These are phyloP conservation scores for Borostomias antarcticus DNA, from an alignment of 2,797 vertebrate species.

Conservation along the genomic window DNA sequence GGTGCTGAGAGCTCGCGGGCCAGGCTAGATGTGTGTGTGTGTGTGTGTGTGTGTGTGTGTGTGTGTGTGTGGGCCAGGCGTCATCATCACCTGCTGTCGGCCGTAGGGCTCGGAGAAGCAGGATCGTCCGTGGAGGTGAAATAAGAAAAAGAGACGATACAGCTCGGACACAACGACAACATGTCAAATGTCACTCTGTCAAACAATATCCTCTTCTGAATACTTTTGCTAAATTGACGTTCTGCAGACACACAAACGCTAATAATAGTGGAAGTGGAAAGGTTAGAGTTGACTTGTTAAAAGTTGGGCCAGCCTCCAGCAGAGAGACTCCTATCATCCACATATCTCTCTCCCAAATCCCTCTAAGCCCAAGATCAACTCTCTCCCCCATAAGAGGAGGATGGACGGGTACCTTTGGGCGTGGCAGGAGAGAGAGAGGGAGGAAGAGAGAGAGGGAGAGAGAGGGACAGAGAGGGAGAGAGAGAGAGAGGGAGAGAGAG, in stretches of 20 bases:
- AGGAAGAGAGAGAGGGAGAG: conserved; percentile 21
- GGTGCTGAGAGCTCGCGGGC: conserved; percentile 25
- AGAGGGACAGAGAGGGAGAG: conserved; percentile 9
- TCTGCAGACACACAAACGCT: too few species aligned
- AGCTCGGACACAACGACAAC: too few species aligned
- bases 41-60: conserved; percentile 6
- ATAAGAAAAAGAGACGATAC: too few species aligned
- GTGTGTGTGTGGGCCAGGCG: background rate
- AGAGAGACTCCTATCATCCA: background rate
- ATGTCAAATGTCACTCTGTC: too few species aligned
- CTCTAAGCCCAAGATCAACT: too few species aligned
- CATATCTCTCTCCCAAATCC: background rate
- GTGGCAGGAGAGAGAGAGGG: conserved; percentile 9
- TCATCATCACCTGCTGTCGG: too few species aligned
- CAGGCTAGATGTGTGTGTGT: background rate
- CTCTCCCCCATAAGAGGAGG: background rate
- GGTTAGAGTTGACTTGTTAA: too few species aligned
- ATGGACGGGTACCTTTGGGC: background rate
- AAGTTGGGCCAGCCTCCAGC: too few species aligned
- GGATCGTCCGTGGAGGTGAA: background rate
- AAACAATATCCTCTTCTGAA: too few species aligned
- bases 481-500: conserved; percentile 35
- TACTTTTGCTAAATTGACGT: too few species aligned
- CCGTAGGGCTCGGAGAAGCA: background rate
- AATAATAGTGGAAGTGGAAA: too few species aligned